Conservation (phyloP, 2,797 vertebrate genomes). For the Acanthurus leucopareius region DNA sequence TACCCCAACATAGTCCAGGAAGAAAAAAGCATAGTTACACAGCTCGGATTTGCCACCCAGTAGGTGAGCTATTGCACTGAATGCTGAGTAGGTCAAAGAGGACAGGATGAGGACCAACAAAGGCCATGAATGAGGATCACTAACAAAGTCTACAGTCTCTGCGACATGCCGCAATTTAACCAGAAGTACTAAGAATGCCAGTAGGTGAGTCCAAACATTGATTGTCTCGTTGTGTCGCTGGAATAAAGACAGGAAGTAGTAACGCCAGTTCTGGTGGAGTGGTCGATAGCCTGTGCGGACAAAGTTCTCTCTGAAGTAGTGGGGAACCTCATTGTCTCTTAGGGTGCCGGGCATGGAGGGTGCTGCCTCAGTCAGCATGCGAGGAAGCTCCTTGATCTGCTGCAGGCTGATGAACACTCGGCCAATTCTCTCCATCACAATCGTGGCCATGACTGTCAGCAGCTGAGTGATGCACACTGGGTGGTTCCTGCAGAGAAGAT, state of each 20-base stretch:
- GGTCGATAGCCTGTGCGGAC: slow-evolving; percentile 90
- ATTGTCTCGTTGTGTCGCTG: slow-evolving; percentile 93
- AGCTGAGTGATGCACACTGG: not conserved
- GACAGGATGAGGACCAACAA: slow-evolving; percentile 89
- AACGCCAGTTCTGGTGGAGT: slow-evolving; percentile 88
- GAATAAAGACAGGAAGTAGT: slow-evolving; percentile 91
- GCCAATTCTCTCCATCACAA: slow-evolving; percentile 83
- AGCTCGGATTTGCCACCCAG: slow-evolving; percentile 91
- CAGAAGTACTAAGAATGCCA: slow-evolving; percentile 85
- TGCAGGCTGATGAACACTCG: slow-evolving; percentile 84
- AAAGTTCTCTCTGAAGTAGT: slow-evolving; percentile 89
- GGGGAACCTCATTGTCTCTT: slow-evolving; percentile 87
- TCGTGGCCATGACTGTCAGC: slow-evolving; percentile 83
- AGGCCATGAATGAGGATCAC: slow-evolving; percentile 88
- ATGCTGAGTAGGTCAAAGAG: slow-evolving; percentile 86
- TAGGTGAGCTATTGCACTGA: slow-evolving; percentile 90
- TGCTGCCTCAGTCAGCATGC: slow-evolving; percentile 71
- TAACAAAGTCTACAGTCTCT: slow-evolving; percentile 84
- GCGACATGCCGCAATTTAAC: slow-evolving; percentile 78
- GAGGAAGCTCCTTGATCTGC: slow-evolving; percentile 82
- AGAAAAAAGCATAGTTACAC: slow-evolving; percentile 91
- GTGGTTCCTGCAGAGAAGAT: slow-evolving; percentile 28
- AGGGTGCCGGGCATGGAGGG: slow-evolving; percentile 85
- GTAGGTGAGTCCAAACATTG: slow-evolving; percentile 93
- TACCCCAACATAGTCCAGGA: slow-evolving; percentile 93